Percentiles rank a stretch among this genome's conserved stretches.
phyloP scores from a whole-genome alignment of 2,113 vertebrate species.

The Odocoileus virginianus region DNA sequence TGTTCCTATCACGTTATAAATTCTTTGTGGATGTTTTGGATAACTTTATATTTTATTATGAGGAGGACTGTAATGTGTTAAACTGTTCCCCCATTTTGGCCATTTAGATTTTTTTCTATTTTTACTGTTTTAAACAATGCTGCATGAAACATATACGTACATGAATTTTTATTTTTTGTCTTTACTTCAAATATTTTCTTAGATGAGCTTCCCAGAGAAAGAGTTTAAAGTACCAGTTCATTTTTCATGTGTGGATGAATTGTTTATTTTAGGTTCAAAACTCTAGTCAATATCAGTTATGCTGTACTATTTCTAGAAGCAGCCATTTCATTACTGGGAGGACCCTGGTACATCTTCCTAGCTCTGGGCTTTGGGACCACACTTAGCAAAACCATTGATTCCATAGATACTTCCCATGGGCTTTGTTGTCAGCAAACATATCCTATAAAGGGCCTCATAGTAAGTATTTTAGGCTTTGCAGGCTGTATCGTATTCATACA shows the following conservation, averaged over 20 bases:
- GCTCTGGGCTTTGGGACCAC: background rate
- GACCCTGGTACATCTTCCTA: background rate
- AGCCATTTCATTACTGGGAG: background rate
- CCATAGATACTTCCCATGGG: background rate
- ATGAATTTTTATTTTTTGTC: background rate
- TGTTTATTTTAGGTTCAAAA: slow-evolving; percentile 18
- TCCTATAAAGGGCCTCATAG: background rate
- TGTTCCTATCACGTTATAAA: background rate
- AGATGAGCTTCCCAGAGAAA: slow-evolving; percentile 1
- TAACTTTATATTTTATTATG: background rate
- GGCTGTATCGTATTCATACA: background rate
- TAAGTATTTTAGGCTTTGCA: background rate
- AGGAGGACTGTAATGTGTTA: background rate
- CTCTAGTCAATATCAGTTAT: background rate
- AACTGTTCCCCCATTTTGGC: background rate
- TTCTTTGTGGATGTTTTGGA: background rate
- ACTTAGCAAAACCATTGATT: background rate
- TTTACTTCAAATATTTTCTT: background rate
- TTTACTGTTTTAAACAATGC: slow-evolving; percentile 24
- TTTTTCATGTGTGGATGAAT: background rate
- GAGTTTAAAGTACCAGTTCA: background rate
- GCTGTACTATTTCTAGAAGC: background rate
- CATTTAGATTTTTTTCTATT: background rate
- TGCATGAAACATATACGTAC: background rate
- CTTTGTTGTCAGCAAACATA: background rate